Evolutionary conservation across 2,113 vertebrate genomes (phyloP).

Genomic region (Hemicordylus capensis): DNA sequence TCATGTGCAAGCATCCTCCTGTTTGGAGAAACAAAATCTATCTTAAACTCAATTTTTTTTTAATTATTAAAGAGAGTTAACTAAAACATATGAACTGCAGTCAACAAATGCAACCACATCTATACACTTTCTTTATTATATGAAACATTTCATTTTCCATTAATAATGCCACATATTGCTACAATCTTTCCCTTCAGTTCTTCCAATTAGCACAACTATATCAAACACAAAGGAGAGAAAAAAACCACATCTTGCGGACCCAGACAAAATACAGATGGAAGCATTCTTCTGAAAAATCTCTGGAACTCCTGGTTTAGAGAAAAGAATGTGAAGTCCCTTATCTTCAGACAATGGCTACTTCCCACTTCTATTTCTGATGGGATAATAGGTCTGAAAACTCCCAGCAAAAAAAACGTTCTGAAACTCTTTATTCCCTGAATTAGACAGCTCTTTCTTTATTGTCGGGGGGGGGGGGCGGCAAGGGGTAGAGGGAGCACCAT

Average conservation of each 20-base stretch:
- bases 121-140: conserved; percentile 27
- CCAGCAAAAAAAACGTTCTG: no score
- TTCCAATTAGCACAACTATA: not conserved
- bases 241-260: not conserved
- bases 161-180: not conserved
- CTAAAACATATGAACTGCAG: not conserved
- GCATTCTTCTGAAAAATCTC: no score
- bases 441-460: no score
- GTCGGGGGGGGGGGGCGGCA: no score
- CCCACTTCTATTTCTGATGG: no score
- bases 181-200: conserved; percentile 9
- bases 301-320: no score
- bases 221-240: not conserved
- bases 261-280: not conserved
- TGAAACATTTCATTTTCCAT: not conserved
- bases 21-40: conserved; percentile 36
- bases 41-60: conserved; percentile 3
- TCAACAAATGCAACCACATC: conserved; percentile 46
- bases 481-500: no score
- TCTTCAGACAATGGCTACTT: no score
- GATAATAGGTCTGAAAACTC: no score
- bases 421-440: no score
- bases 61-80: not conserved
- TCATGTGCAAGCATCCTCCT: conserved; percentile 93
- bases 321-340: no score